A percentile compares a stretch with the other conserved stretches of the same genome.
Evolutionary conservation across 35 echinoderm and acorn worm species (phyloP).

Genomic region (Patiria miniata): DNA sequence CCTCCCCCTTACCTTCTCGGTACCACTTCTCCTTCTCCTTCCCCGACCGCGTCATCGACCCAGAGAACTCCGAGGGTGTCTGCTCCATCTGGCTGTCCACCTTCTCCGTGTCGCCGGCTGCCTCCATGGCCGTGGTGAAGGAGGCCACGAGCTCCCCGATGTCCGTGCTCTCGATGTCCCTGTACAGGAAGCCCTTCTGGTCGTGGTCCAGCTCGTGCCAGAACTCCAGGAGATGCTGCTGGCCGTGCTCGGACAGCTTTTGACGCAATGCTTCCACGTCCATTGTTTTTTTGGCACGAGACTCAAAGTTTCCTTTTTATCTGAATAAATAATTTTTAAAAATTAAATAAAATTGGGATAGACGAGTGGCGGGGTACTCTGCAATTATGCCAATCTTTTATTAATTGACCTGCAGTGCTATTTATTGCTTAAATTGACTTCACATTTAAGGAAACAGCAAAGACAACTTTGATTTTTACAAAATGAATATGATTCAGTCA

Average conservation of each 20-base stretch:
- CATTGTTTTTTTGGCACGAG: slow-evolving; percentile 42
- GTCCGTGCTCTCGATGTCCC: slow-evolving; percentile 84
- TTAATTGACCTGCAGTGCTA: too few relatives aligned
- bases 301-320: too few relatives aligned
- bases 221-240: slow-evolving; percentile 89
- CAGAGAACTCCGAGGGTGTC: slow-evolving; percentile 82
- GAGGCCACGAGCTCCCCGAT: slow-evolving; percentile 67
- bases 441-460: too few relatives aligned
- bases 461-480: too few relatives aligned
- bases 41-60: slow-evolving; percentile 83
- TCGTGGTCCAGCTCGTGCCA: slow-evolving; percentile 77
- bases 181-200: slow-evolving; percentile 53
- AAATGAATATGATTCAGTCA: too few relatives aligned
- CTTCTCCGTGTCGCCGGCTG: slow-evolving; percentile 49
- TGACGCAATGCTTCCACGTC: slow-evolving; percentile 65
- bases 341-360: too few relatives aligned
- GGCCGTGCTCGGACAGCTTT: slow-evolving; percentile 68
- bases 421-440: too few relatives aligned
- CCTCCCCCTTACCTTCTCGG: slow-evolving; percentile 81
- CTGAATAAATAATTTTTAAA: too few relatives aligned
- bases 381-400: too few relatives aligned
- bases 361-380: too few relatives aligned
- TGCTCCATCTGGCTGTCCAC: slow-evolving; percentile 94
- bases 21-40: slow-evolving; percentile 86
- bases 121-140: slow-evolving; percentile 71